Evolutionary conservation across 2,113 vertebrate species (phyloP).

Genomic region (Amblyornis subalaris): DNA sequence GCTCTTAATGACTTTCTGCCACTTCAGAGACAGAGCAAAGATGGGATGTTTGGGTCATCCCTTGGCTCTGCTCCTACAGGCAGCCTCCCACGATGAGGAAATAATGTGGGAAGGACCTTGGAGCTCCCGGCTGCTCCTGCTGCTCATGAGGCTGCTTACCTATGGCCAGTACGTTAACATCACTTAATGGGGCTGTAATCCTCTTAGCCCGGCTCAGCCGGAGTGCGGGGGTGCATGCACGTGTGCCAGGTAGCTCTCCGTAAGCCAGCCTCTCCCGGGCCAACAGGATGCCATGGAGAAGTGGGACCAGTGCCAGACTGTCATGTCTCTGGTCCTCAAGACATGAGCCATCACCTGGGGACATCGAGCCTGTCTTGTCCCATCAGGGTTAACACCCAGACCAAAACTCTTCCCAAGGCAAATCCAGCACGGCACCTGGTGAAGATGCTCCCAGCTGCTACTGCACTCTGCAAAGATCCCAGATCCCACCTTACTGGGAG

Average conservation of each 20-base stretch:
- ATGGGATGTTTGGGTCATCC: not conserved
- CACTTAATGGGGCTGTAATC: constrained; percentile 1
- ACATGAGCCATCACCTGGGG: not conserved
- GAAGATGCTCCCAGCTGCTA: not conserved
- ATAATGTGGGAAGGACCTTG: fast-evolving
- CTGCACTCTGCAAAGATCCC: not conserved
- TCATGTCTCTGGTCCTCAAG: not conserved
- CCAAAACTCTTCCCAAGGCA: not conserved
- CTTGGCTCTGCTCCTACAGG: not conserved
- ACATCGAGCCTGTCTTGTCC: not conserved
- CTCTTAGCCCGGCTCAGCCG: constrained; percentile 24
- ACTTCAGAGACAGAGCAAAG: not conserved
- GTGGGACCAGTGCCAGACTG: not conserved
- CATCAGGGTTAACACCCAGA: not conserved
- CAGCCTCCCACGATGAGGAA: not conserved
- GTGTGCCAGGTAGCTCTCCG: not conserved
- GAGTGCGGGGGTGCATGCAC: not conserved
- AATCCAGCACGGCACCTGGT: fast-evolving
- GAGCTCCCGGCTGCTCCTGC: not conserved
- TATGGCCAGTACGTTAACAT: not conserved
- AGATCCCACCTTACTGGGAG: not conserved
- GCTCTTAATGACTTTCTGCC: not conserved
- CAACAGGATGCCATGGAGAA: not conserved
- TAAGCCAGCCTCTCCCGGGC: not conserved
- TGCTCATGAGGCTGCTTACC: not conserved